Evolutionary conservation across 30 jellyfish, hydroid and myxozoan genomes (phyloP), one percentile per base, ranked within the genome.

Genomic region (Aurelia coerulea): DNA sequence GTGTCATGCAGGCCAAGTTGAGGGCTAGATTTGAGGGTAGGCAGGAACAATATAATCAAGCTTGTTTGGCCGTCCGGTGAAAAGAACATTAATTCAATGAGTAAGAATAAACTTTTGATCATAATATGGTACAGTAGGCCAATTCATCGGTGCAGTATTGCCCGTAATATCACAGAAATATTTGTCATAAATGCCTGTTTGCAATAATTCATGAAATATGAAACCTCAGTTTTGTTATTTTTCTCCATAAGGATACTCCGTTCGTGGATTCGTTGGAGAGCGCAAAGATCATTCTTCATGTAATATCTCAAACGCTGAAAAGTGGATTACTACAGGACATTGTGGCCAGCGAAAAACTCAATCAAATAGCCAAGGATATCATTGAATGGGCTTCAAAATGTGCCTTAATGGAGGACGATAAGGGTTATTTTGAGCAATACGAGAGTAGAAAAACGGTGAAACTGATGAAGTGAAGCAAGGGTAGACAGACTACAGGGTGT

Each of bases 201-300:
- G 37, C 17, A 15, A 34, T 0, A 0, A 12, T 15, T 35, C 33
- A 39, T 50, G 11, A 49, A 37, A 15, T 0, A 15, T 41, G 32
- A 14, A 49, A 8, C 13, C 9, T 46, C 49, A 9, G 41, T 74
- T 14, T 74, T 17, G 10, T 11, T 76, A 15, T 37, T 74, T 56
- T 12, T 42, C 71, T 74, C 63, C 63, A 2, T 9, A 2, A 76
- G 87, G 87, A 76, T 42, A 7, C 29, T 35, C 87, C 87, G 64
- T 81, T 81, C 67, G 84, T 83, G 17, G 81, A 81, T 37, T 53
- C 73, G 8, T 17, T 81, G 34, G 91, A 81, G 49, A 81, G 72
- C 32, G 91, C 91, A 16, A 81, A 81, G 49, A 68, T 81, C 37
- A 46, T 81, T 31, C 50, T 70, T 12, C 72, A 59, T 52, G 67